Evolutionary conservation across 2,113 vertebrate genomes (phyloP).

Genomic region (Microtus pennsylvanicus): DNA sequence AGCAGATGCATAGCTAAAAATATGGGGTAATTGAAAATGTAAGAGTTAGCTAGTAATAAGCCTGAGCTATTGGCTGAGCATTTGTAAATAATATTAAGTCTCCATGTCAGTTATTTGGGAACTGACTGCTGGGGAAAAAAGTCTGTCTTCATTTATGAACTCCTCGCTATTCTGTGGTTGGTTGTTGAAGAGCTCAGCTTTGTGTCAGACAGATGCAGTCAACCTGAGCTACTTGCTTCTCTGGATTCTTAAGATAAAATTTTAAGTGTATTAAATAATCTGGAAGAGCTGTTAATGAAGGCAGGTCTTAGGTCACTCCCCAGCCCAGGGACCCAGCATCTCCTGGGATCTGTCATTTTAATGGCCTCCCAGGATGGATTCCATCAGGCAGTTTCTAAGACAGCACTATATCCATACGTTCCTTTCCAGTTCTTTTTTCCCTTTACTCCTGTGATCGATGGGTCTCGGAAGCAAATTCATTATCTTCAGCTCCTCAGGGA

Average conservation of each 20-base stretch:
- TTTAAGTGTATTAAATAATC: not conserved
- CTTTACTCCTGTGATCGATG: not conserved
- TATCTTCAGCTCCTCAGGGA: not conserved
- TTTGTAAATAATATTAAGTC: too few relatives aligned
- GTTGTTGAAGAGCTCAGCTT: not conserved
- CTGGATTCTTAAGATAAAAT: not conserved
- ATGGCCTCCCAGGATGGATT: not conserved
- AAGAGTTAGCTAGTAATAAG: too few relatives aligned
- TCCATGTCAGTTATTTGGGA: not conserved
- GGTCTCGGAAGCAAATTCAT: constrained; percentile 29
- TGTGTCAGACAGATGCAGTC: not conserved
- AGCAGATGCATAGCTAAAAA: too few relatives aligned
- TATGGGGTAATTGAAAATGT: too few relatives aligned
- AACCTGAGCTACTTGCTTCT: not conserved
- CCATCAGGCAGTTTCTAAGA: not conserved
- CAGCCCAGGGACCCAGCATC: not conserved
- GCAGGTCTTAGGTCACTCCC: not conserved
- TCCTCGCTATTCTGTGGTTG: not conserved
- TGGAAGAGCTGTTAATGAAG: not conserved
- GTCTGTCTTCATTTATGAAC: not conserved
- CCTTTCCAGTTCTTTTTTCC: not conserved
- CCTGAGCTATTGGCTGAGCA: too few relatives aligned
- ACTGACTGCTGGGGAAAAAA: not conserved
- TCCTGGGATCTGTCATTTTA: not conserved
- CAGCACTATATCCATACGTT: not conserved